Base-by-base conservation (phyloP, 2,888 invertebrate species). In the Venusia cambrica region DNA sequence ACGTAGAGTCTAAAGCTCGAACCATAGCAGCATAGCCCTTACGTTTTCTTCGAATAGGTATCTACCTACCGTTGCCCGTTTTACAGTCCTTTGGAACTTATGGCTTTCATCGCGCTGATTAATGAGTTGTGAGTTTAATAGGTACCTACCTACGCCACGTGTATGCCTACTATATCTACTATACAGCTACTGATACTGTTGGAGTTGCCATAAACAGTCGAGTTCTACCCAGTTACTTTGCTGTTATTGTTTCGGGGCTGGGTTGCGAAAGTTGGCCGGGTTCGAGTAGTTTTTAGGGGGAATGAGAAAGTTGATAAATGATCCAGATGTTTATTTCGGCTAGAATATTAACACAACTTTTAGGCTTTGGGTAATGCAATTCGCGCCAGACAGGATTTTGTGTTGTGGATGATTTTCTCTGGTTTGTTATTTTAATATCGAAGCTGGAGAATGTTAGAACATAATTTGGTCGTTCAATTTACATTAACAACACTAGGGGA, bases 111-210 rank as follows among this genome's bases (percentile, higher is more conserved):
- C 70, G 68, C 56, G 54, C 40, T 77, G 79, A 83, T 79, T 77
- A 80, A 83, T 73, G 78, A 68, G 73, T 76, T 73, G 62, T 63
- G 62, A 75, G 70, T 76, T 76, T 32, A 66, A 64, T 59, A n/a
- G n/a, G n/a, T n/a, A n/a, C n/a, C n/a, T n/a, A n/a, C n/a, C n/a
- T n/a, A 56, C 48, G 64, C 71, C 81, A 68, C 66, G 70, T 83
- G 81, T 64, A n/a, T n/a, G n/a, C n/a, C n/a, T n/a, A n/a, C 52
- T 48, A 62, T 72, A 74, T 79, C 66, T 36, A 36, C 37, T 54
- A 45, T n/a, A n/a, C n/a, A 57, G 69, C 62, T 59, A 62, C 59
- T 49, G 54, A 57, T n/a, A n/a, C n/a, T n/a, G 49, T 66, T 54
- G 40, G 29, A 47, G 51, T 53, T 38, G 27, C 47, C 55, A 57